Percentiles rank a stretch among this genome's conserved stretches.
Evolutionary conservation across 2,888 invertebrate species (phyloP).

Genomic region (Ectemnius lituratus): DNA sequence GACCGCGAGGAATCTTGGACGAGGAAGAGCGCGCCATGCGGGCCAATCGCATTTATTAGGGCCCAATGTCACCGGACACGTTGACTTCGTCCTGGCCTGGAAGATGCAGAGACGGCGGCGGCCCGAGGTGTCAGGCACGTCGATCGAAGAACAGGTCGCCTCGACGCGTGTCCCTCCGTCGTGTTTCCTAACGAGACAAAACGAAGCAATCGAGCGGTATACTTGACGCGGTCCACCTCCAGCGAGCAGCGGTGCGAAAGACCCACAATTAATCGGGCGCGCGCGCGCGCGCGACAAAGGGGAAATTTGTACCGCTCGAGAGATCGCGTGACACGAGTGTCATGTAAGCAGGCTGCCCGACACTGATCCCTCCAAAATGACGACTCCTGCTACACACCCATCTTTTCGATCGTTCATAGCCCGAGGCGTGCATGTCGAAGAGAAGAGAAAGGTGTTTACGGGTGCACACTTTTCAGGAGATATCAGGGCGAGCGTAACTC

Average conservation of each 20-base stretch:
- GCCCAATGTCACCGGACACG: conserved; percentile 59
- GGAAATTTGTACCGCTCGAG: conserved; percentile 1
- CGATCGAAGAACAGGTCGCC: conserved; percentile 58
- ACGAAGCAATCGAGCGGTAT: conserved; percentile 52
- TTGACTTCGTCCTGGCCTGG: conserved; percentile 57
- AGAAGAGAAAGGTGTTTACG: too few species aligned
- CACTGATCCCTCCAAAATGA: conserved; percentile 7
- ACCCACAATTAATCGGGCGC: conserved; percentile 6
- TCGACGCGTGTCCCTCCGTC: conserved; percentile 59
- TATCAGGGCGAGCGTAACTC: too few species aligned
- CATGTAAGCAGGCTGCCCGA: background rate
- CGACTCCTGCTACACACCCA: background rate
- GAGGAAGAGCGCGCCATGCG: conserved; percentile 54
- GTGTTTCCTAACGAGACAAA: conserved; percentile 64
- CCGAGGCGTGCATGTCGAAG: too few species aligned
- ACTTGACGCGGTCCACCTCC: conserved; percentile 47
- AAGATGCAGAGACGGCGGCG: conserved; percentile 49
- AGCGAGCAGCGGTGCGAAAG: conserved; percentile 3
- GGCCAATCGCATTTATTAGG: conserved; percentile 64
- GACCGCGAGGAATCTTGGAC: conserved; percentile 10
- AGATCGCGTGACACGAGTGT: conserved; percentile 5
- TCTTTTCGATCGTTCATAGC: too few species aligned
- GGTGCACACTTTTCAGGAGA: too few species aligned
- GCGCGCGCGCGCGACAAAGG: conserved; percentile 5
- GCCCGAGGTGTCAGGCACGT: conserved; percentile 60